phyloP scores from a whole-genome alignment of 2,888 invertebrate genomes.

The Epirrhoe alternata region DNA sequence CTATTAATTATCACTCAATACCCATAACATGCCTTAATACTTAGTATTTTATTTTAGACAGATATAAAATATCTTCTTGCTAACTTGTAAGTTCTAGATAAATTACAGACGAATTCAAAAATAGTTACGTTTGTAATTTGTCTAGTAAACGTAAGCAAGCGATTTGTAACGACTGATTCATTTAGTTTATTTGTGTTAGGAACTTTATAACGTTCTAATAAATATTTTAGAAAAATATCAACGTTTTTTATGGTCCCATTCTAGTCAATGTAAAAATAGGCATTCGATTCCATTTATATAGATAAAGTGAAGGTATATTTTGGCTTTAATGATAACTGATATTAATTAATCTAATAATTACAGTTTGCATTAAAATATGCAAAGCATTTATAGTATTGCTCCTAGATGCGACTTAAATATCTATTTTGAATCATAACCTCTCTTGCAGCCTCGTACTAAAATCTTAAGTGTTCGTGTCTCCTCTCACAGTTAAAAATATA shows the following conservation, averaged over 20 bases:
- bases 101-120: not conserved
- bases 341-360: constrained; percentile 30
- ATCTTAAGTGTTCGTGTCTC: constrained; percentile 39
- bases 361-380: constrained; percentile 19
- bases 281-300: constrained; percentile 13
- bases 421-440: constrained; percentile 46
- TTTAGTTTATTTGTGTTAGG: constrained; percentile 55
- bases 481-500: constrained; percentile 30
- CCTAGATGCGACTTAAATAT: constrained; percentile 15
- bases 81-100: constrained; percentile 11
- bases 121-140: constrained; percentile 13
- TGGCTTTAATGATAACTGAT: constrained; percentile 30
- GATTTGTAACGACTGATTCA: constrained; percentile 49
- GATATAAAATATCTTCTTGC: constrained; percentile 23
- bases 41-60: constrained; percentile 34
- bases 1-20: constrained; percentile 41
- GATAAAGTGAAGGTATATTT: constrained; percentile 29
- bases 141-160: constrained; percentile 31
- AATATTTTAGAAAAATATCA: constrained; percentile 57
- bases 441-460: constrained; percentile 55
- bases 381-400: constrained; percentile 8
- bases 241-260: constrained; percentile 30
- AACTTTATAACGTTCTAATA: constrained; percentile 66
- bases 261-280: constrained; percentile 16
- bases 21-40: constrained; percentile 29